Base-by-base conservation (phyloP, 2,797 vertebrate genomes). In the Erethizon dorsatum region DNA sequence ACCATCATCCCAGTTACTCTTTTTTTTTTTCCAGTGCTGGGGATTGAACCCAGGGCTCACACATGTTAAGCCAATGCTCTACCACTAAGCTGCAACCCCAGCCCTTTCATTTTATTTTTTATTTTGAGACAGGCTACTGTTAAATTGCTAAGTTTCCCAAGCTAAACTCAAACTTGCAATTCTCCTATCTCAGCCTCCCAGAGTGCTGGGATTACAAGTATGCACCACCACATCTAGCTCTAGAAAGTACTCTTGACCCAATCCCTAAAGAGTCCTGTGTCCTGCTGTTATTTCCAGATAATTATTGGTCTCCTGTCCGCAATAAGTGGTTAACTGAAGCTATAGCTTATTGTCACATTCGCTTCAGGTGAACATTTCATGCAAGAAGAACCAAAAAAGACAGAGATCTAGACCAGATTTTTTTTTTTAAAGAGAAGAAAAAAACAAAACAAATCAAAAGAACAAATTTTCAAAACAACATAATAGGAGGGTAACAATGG, bases 301-400 rank as follows among this genome's bases (percentile, higher is more conserved):
- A 83, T 87, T 92, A 26, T 87, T 83, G 52, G 31, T 31, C 33
- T 18, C 65, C 52, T 75, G 37, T 50, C n/a, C 45, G 18, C 28
- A 87, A 45, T 90, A 86, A 89, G 18, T 90, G 61, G 10, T 67
- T 87, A 71, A 63, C 24, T 92, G 61, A 86, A 94, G 73, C 67
- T 90, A 14, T 94, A 47, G 37, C 47, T 92, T 41, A 87, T 47
- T 71, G 69, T 86, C 67, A 73, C 59, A 63, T 90, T 87, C 67
- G 24, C 59, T 57, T 92, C 47, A 71, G 92, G 52, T 90, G 54
- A 97, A 78, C 2, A 2, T 90, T 92, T 85, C 13, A 22, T 90
- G 47, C 11, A 97, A 78, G 33, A 65, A 56, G 33, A 95, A 73
- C 45, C 5, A 57, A 71, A 87, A 92, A 83, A 10, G 26, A 85